These are phyloP conservation scores for Mustelus asterias DNA, from an alignment of 2,113 vertebrate species.

Conservation along the genomic window DNA sequence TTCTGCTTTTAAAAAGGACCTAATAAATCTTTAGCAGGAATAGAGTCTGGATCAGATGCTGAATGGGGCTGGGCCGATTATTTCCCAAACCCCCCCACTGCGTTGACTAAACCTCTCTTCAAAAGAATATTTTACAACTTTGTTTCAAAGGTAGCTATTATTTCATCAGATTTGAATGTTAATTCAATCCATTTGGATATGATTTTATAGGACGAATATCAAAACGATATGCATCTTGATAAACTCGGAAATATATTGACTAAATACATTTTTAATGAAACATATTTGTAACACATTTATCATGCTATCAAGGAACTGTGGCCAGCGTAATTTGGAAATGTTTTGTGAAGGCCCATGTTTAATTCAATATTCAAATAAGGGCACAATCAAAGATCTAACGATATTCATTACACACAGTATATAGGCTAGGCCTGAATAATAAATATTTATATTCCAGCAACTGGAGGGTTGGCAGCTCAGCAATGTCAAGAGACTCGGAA, in stretches of 20 bases:
- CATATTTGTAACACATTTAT: conserved; percentile 23
- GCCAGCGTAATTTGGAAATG: conserved; percentile 30
- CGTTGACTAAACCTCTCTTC: neutral
- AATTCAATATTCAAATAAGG: conserved; percentile 36
- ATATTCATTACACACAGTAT: conserved; percentile 29
- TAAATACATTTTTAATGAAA: conserved; percentile 33
- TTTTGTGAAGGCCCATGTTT: conserved; percentile 30
- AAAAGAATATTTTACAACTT: conserved; percentile 4
- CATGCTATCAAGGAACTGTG: neutral
- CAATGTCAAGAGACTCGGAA: conserved; percentile 30
- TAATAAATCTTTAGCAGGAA: neutral
- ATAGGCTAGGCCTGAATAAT: conserved; percentile 10
- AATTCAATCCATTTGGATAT: conserved; percentile 21
- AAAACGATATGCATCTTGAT: neutral
- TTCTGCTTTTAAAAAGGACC: neutral
- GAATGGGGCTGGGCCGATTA: neutral
- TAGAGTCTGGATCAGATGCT: neutral
- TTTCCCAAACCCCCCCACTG: neutral
- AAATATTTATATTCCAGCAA: conserved; percentile 27
- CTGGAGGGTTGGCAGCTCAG: neutral
- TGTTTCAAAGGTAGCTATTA: neutral
- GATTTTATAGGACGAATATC: neutral
- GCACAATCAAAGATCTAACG: conserved; percentile 32
- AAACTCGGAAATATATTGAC: conserved; percentile 21
- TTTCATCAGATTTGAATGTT: neutral